A percentile compares a stretch with the other conserved stretches of the same genome.
Evolutionary conservation across 2,797 vertebrate species (phyloP).

Genomic region (Smutsia gigantea): DNA sequence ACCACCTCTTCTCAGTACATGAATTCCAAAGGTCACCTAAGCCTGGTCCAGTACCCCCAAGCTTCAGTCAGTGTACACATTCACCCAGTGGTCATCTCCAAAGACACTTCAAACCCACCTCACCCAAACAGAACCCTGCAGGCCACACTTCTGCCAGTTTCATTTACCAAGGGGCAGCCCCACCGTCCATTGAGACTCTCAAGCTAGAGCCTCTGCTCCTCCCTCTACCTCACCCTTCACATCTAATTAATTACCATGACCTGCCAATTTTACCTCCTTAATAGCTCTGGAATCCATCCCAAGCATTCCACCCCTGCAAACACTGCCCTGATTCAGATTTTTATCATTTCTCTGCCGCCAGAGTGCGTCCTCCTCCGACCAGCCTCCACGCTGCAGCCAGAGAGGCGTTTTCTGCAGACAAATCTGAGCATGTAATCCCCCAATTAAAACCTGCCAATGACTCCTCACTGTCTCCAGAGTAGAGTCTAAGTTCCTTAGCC

Average conservation of each 20-base stretch:
- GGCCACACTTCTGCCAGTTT: not conserved
- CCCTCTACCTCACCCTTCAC: constrained; percentile 45
- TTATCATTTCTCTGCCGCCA: constrained; percentile 62
- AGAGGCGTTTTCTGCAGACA: not conserved
- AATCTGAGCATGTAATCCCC: not conserved
- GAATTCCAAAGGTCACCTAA: not conserved
- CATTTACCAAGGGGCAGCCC: constrained; percentile 11
- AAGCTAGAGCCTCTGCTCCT: constrained; percentile 43
- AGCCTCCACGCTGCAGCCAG: constrained; percentile 28
- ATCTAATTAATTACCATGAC: constrained; percentile 68
- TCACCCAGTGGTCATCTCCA: not conserved
- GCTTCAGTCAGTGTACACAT: not conserved
- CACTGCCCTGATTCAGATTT: constrained; percentile 40
- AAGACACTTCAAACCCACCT: not conserved
- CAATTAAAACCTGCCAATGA: not conserved
- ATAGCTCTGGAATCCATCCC: constrained; percentile 72
- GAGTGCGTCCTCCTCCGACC: constrained; percentile 67
- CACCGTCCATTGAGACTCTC: not conserved
- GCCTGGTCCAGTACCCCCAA: not conserved
- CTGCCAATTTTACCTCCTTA: constrained; percentile 67
- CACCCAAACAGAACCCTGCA: not conserved
- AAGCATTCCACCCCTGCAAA: constrained; percentile 60
- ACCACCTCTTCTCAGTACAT: not conserved
- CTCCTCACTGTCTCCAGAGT: constrained; percentile 25
- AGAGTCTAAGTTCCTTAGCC: not conserved